These are phyloP conservation scores for Drosophila prolongata DNA, from an alignment of 2,888 invertebrate species.

Conservation along the genomic window DNA sequence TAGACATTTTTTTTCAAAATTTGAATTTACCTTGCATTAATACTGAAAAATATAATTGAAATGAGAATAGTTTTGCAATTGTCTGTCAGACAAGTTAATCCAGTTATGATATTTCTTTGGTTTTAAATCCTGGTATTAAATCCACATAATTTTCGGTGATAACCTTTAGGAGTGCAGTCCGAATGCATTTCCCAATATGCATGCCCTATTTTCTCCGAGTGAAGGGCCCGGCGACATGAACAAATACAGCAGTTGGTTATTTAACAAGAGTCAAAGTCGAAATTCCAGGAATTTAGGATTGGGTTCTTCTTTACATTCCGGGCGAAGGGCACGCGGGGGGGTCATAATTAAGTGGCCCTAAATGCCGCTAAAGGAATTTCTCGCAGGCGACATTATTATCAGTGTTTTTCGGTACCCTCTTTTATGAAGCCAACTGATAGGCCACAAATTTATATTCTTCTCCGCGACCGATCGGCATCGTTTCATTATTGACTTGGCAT, in stretches of 20 bases:
- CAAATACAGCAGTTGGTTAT: conserved; percentile 74
- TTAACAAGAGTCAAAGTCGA: conserved; percentile 64
- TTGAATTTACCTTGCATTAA: no score
- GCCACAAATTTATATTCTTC: conserved; percentile 41
- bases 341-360: conserved; percentile 76
- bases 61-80: no score
- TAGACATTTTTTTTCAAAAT: no score
- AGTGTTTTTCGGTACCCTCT: conserved; percentile 41
- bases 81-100: no score
- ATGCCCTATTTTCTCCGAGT: conserved; percentile 18
- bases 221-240: conserved; percentile 52
- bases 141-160: background rate
- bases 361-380: conserved; percentile 79
- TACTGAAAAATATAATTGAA: no score
- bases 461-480: conserved; percentile 22
- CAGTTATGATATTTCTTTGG: no score
- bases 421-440: conserved; percentile 51
- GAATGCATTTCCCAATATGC: conserved; percentile 16
- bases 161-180: background rate
- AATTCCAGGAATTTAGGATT: conserved; percentile 82
- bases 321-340: conserved; percentile 24
- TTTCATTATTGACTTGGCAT: conserved; percentile 48
- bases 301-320: conserved; percentile 48
- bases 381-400: conserved; percentile 78
- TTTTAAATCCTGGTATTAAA: background rate